Evolutionary conservation across 2,797 vertebrate genomes (phyloP), one percentile per base, ranked within the genome.

Genomic region (Emydoidea blandingii): DNA sequence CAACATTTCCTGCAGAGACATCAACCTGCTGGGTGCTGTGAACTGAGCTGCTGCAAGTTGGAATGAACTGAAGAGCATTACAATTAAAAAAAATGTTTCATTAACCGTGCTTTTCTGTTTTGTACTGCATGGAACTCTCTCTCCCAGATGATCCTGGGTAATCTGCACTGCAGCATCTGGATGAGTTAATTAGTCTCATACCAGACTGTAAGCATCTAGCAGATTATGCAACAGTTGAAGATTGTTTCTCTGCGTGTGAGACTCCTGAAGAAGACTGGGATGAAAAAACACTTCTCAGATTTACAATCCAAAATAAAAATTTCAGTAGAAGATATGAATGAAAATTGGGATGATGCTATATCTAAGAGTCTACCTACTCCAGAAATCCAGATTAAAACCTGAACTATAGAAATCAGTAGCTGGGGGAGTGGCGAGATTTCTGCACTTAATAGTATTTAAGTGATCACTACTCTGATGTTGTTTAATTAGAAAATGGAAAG

Each of bases 221-320:
- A 97, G 90, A 97, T 97, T 97, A 94, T 96, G 96, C 97, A 97
- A 97, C 93, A 97, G 94, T 94, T 93, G 95, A 94, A 93, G 95
- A 97, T 95, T 91, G 88, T 94, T 49, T 93, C 68, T 95, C 91
- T 94, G 93, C 93, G 93, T 95, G 83, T 94, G 96, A 93, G 95
- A 81, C 85, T 97, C 95, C 95, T 92, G 34, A 90, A 94, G 93
- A 88, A 54, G 86, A 34, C 93, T 95, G 90, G 93, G 94, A 95
- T 97, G 96, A 96, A 95, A 95, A 96, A 92, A 56, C 54, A 37
- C 37, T 95, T 96, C 82, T 93, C 0, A 86, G 50, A 76, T 80
- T 85, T 85, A 62, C 12, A 1, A 96, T 95, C 95, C 92, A 96
- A 96, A 96, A 85, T 91, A 89, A 85, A 92, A 83, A 92, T 94